A percentile compares a stretch with the other conserved stretches of the same genome.
Evolutionary conservation across 2,113 vertebrate species (phyloP).

Genomic region (Neopipo cinnamomea): DNA sequence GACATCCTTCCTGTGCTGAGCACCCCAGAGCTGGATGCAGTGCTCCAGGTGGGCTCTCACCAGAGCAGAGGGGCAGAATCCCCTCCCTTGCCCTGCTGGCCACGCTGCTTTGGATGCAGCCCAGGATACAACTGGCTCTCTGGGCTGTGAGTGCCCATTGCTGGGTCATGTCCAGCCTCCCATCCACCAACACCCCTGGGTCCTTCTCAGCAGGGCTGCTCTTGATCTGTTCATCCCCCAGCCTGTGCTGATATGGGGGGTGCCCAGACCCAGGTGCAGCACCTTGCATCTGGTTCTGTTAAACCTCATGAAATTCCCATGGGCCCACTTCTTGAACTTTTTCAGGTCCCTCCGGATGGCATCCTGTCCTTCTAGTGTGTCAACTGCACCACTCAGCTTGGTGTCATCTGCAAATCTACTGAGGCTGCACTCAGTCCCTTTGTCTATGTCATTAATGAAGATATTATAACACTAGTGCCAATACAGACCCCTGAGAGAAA

Average conservation of each 20-base stretch:
- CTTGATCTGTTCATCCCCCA: not conserved
- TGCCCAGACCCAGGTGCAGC: not conserved
- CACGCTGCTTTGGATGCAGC: not conserved
- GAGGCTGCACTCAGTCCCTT: not conserved
- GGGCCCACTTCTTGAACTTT: not conserved
- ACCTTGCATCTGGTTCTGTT: not conserved
- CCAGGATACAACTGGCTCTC: not conserved
- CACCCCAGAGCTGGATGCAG: not conserved
- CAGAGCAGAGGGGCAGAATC: not conserved
- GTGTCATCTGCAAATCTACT: not conserved
- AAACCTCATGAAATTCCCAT: not conserved
- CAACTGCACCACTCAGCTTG: not conserved
- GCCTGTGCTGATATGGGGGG: rapidly evolving
- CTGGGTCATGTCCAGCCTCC: not conserved
- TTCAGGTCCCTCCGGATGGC: not conserved
- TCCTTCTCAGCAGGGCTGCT: not conserved
- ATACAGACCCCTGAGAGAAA: not conserved
- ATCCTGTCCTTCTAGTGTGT: not conserved
- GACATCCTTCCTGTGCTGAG: too few relatives aligned
- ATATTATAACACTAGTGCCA: not conserved
- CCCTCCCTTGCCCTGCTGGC: not conserved
- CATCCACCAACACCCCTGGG: rapidly evolving
- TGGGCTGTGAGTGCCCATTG: not conserved
- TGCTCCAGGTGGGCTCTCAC: not conserved
- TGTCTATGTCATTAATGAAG: not conserved